phyloP scores from a whole-genome alignment of 2,888 invertebrate genomes.

The Teleiodes luculella region DNA sequence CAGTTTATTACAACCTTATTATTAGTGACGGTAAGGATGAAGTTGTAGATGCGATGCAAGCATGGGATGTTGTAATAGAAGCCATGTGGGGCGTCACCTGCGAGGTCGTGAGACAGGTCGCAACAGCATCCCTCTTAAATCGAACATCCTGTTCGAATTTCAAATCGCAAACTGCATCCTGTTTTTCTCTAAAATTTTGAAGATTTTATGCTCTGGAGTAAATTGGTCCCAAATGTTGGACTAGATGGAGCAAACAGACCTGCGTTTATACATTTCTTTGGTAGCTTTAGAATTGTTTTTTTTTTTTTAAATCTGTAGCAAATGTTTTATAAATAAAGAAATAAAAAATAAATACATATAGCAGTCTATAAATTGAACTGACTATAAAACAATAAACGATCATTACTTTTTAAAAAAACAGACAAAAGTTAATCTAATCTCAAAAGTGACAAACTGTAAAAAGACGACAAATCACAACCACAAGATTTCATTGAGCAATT shows the following conservation, averaged over 20 bases:
- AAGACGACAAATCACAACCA: background rate
- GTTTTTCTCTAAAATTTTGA: conserved; percentile 34
- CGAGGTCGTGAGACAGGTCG: conserved; percentile 72
- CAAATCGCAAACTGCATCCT: conserved; percentile 58
- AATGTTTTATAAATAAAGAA: too few species aligned
- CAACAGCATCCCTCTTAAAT: conserved; percentile 64
- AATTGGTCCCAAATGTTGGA: conserved; percentile 1
- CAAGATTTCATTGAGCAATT: background rate
- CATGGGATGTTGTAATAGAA: conserved; percentile 11
- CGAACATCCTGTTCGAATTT: conserved; percentile 54
- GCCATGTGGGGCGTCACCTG: conserved; percentile 60
- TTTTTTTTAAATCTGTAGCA: background rate
- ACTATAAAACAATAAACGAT: too few species aligned
- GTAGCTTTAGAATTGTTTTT: background rate
- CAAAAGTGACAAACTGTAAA: background rate
- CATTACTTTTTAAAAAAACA: too few species aligned
- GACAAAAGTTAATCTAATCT: too few species aligned
- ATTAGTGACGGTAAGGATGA: background rate
- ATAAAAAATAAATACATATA: too few species aligned
- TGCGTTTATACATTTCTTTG: background rate
- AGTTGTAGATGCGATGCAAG: background rate
- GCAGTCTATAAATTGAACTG: too few species aligned
- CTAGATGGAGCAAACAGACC: background rate
- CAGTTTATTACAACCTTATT: background rate
- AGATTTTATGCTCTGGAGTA: background rate